Evolutionary conservation across 2,888 invertebrate species (phyloP), one percentile per base, ranked within the genome.

Genomic region (Microctonus aethiopoides): DNA sequence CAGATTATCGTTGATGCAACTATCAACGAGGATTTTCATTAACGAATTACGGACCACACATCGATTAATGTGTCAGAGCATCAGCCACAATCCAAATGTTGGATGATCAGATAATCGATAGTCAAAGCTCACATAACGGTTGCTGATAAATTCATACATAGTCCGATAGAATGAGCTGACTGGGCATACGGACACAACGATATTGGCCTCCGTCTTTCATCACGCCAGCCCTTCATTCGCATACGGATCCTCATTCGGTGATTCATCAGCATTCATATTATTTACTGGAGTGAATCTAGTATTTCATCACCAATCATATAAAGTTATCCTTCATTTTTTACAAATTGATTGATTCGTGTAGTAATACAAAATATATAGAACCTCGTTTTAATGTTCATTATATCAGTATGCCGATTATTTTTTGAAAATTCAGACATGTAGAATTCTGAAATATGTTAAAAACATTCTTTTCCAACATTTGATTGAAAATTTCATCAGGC

Each of bases 121-220:
- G 22, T 67, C 54, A 61, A 71, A 71, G 61, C 65, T 70, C 65
- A 64, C 65, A 59, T 39, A 54, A 39, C 51, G 60, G 54, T 54
- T 52, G 54, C 65, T 70, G 65, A 65, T 70, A 61, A 70, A 70
- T 70, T 70, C 70, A 70, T 70, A 66, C 60, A 70, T 61, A 65
- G 65, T 66, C 29, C 60, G 54, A 54, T 70, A 54, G 56, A 70
- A 70, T 70, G 69, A 69, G 69, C 69, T 69, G 69, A 69, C 69
- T 59, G 52, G 59, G 64, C 69, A 51, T 24, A 26, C 64, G 56
- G 46, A 63, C 59, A 34, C 63, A 32, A 64, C 63, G 52, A 52
- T 32, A 63, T 36, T 59, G 46, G 32, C 54, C 59, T 36, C n/a
- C 26, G 36, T 32, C 52, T 59, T 59, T 36, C 22, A 29, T 39